Percentiles rank a stretch among this genome's conserved stretches.
Evolutionary conservation across 2,797 vertebrate species (phyloP).

Genomic region (Staurois parvus): DNA sequence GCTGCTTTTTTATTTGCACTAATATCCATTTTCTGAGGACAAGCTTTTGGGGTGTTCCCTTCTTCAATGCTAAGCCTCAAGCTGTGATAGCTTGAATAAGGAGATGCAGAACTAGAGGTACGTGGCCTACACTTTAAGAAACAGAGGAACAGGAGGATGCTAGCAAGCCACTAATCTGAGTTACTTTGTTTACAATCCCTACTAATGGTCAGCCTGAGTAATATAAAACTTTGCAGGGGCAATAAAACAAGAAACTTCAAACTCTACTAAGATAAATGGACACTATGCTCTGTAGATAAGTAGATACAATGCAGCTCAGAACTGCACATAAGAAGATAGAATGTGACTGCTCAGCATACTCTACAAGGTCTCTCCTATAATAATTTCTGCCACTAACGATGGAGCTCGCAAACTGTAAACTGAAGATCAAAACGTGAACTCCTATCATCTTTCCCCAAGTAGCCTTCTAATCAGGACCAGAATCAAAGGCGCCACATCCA

Average conservation of each 20-base stretch:
- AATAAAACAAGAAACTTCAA: not conserved
- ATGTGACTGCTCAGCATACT: slow-evolving; percentile 3
- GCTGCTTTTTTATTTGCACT: too few relatives aligned
- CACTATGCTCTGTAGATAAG: not conserved
- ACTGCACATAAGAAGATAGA: not conserved
- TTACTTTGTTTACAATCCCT: not conserved
- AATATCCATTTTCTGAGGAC: too few relatives aligned
- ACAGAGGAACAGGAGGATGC: not conserved
- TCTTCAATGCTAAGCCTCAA: too few relatives aligned
- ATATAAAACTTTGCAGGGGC: not conserved
- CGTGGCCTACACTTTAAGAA: not conserved
- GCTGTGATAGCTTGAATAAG: too few relatives aligned
- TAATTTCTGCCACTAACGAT: slow-evolving; percentile 40
- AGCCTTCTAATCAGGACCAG: slow-evolving; percentile 43
- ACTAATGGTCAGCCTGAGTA: not conserved
- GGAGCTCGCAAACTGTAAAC: slow-evolving; percentile 1
- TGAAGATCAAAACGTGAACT: slow-evolving; percentile 46
- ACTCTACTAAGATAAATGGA: slow-evolving; percentile 15
- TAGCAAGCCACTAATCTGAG: not conserved
- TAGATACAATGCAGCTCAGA: not conserved
- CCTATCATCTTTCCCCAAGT: slow-evolving; percentile 43
- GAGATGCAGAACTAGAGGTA: too few relatives aligned
- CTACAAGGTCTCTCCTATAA: slow-evolving; percentile 27
- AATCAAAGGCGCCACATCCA: slow-evolving; percentile 39
- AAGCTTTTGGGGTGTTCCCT: too few relatives aligned